Percentiles rank a stretch among this genome's conserved stretches.
Evolutionary conservation across 2,797 vertebrate species (phyloP).

Genomic region (Garrulus glandarius): DNA sequence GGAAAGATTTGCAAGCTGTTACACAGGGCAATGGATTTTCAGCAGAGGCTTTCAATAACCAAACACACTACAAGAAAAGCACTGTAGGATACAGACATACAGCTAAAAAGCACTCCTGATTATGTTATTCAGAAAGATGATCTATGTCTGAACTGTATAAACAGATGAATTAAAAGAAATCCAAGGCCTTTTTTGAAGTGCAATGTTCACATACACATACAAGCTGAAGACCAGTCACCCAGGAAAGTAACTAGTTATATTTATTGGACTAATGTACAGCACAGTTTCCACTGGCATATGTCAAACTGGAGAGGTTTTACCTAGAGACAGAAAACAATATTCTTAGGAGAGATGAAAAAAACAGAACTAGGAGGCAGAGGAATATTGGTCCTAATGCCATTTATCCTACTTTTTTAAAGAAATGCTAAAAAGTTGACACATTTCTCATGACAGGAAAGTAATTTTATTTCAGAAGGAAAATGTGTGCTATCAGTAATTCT

Average conservation of each 20-base stretch:
- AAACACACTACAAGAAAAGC: neutral
- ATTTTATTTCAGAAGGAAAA: slow-evolving; percentile 62
- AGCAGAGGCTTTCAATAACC: neutral
- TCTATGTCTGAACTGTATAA: neutral
- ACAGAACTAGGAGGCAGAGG: neutral
- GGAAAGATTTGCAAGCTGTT: neutral
- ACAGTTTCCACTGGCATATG: neutral
- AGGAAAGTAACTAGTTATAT: neutral
- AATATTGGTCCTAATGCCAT: neutral
- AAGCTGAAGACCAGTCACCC: neutral
- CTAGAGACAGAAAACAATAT: neutral
- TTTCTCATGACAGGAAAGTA: slow-evolving; percentile 37
- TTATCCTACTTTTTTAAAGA: neutral
- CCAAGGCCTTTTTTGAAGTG: neutral
- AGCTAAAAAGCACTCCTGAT: neutral
- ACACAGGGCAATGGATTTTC: neutral
- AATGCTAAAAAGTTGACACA: slow-evolving; percentile 41
- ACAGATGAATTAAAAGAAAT: neutral
- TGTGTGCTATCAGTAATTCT: slow-evolving; percentile 33
- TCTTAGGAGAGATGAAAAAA: neutral
- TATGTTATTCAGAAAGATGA: neutral
- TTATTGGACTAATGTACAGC: neutral
- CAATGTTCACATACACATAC: neutral
- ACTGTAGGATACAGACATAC: neutral
- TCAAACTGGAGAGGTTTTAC: neutral